phyloP scores from a whole-genome alignment of 2,888 invertebrate species.

The Norana najaformis region DNA sequence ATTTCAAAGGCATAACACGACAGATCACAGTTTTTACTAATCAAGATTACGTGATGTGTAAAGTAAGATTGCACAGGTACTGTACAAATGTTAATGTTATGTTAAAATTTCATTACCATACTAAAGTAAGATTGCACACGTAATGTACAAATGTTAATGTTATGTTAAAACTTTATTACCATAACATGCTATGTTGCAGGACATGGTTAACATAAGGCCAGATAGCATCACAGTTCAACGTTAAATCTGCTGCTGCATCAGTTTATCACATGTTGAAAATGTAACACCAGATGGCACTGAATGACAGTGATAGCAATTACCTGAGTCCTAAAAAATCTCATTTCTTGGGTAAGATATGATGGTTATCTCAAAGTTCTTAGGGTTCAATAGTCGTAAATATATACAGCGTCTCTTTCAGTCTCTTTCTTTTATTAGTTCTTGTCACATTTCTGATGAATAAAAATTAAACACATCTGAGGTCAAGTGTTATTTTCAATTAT shows the following conservation, averaged over 20 bases:
- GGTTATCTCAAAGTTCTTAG: no score
- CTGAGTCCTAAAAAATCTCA: neutral
- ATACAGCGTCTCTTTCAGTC: no score
- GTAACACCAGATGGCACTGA: neutral
- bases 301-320: neutral
- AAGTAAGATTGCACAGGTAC: neutral
- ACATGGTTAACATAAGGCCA: neutral
- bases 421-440: no score
- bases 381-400: no score
- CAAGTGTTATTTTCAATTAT: no score
- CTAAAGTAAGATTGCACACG: no score
- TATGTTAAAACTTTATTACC: neutral
- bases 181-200: neutral
- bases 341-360: neutral
- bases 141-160: neutral
- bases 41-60: neutral
- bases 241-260: neutral
- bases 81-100: neutral
- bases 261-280: neutral
- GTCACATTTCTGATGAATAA: no score
- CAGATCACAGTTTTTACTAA: neutral
- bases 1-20: neutral
- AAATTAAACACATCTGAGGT: no score
- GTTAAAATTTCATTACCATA: neutral
- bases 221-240: conserved; percentile 5